Conservation (phyloP, 1,140 invertebrate species). For the Halyomorpha halys region DNA sequence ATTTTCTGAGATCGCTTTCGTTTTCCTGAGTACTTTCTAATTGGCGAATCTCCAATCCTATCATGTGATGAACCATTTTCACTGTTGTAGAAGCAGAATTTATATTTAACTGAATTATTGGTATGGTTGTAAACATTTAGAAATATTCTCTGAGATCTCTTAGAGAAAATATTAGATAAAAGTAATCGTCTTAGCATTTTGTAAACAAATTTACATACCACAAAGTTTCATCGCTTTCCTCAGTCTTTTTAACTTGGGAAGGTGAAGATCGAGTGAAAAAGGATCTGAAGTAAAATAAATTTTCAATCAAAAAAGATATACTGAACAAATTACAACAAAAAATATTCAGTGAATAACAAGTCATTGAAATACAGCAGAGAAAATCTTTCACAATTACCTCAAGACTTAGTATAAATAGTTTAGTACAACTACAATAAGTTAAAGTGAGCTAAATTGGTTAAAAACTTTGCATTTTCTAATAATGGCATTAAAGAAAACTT, state of each 20-base stretch:
- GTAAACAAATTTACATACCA: neutral
- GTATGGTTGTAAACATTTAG: conserved; percentile 4
- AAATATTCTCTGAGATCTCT: neutral
- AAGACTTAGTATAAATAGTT: no score
- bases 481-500: neutral
- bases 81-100: conserved; percentile 16
- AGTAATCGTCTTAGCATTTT: conserved; percentile 2
- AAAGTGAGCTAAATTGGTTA: no score
- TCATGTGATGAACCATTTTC: conserved; percentile 11
- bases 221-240: neutral
- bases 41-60: conserved; percentile 7
- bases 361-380: no score
- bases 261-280: neutral
- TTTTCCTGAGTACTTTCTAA: conserved; percentile 10
- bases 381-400: no score
- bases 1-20: conserved; percentile 21
- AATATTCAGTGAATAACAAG: no score
- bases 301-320: no score
- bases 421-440: no score
- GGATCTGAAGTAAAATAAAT: neutral
- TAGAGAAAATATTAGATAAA: neutral
- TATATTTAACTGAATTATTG: conserved; percentile 2
- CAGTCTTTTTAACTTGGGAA: neutral
- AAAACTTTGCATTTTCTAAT: neutral
- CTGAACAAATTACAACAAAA: no score